These are phyloP conservation scores for Ovis canadensis DNA, from an alignment of 2,113 vertebrate genomes.

Conservation along the genomic window DNA sequence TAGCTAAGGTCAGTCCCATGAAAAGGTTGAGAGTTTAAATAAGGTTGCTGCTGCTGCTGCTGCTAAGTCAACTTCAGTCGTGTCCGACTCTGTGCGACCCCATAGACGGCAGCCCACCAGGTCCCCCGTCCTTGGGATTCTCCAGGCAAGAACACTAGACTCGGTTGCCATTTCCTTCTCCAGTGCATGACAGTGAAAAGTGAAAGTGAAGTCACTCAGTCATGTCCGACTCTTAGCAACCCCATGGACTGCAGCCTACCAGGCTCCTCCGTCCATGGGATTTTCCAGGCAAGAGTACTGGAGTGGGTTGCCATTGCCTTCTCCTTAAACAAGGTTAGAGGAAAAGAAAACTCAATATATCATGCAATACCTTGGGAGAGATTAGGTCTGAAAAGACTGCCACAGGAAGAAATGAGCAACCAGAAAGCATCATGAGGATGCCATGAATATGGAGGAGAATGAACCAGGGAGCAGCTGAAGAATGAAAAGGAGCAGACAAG, in stretches of 20 bases:
- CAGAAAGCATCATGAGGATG: neutral
- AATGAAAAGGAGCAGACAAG: neutral
- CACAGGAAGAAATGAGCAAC: neutral
- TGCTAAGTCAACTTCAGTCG: no score
- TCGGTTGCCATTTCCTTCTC: no score
- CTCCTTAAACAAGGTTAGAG: neutral
- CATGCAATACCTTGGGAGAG: neutral
- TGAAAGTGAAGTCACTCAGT: no score
- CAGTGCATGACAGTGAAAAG: no score
- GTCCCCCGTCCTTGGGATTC: no score
- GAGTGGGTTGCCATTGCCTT: no score
- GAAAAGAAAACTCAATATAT: neutral
- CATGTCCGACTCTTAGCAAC: rapidly evolving
- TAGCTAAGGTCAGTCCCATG: neutral
- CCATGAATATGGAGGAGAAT: neutral
- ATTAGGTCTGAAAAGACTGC: neutral
- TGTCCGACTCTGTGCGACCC: no score
- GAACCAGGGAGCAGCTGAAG: neutral
- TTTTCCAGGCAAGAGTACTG: no score
- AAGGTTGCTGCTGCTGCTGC: neutral
- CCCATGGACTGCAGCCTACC: no score
- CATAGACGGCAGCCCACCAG: no score
- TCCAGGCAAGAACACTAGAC: no score
- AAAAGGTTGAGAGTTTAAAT: neutral
- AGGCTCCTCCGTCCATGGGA: no score